Evolutionary conservation across 2,888 invertebrate species (phyloP).

Genomic region (Xylophagus ater): DNA sequence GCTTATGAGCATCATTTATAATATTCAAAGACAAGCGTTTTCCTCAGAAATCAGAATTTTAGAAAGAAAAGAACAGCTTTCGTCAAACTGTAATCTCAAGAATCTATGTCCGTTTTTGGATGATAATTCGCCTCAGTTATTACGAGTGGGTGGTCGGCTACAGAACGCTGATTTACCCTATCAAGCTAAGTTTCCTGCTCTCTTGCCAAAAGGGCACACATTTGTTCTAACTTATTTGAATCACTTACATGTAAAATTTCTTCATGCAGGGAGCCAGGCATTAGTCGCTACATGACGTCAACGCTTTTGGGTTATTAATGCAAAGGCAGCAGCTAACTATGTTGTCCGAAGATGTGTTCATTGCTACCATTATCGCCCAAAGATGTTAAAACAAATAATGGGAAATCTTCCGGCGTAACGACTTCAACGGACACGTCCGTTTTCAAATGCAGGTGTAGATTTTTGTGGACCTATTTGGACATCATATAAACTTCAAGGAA

Average conservation of each 20-base stretch:
- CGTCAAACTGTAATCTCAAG: not conserved
- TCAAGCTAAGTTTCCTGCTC: constrained; percentile 18
- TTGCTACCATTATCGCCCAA: constrained; percentile 10
- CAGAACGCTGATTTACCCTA: constrained; percentile 16
- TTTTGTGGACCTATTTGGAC: too few species aligned
- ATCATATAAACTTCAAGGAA: constrained; percentile 3
- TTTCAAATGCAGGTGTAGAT: too few species aligned
- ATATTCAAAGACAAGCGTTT: too few species aligned
- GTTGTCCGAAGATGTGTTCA: too few species aligned
- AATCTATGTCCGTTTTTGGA: constrained; percentile 18
- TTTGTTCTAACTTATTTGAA: constrained; percentile 2
- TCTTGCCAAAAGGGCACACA: constrained; percentile 17
- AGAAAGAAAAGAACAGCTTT: too few species aligned
- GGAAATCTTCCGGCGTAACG: constrained; percentile 15
- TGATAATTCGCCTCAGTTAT: constrained; percentile 11
- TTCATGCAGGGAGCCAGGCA: constrained; percentile 11
- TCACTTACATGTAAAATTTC: constrained; percentile 1
- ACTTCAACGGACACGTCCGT: too few species aligned
- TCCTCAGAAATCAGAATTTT: too few species aligned
- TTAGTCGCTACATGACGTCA: constrained; percentile 6
- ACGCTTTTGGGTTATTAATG: constrained; percentile 10
- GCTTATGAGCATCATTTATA: too few species aligned
- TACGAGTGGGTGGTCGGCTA: constrained; percentile 24
- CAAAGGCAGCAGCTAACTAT: constrained; percentile 6
- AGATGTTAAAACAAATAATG: constrained; percentile 13